Conservation (phyloP, 1,140 invertebrate genomes). For the Gryon sp. region DNA sequence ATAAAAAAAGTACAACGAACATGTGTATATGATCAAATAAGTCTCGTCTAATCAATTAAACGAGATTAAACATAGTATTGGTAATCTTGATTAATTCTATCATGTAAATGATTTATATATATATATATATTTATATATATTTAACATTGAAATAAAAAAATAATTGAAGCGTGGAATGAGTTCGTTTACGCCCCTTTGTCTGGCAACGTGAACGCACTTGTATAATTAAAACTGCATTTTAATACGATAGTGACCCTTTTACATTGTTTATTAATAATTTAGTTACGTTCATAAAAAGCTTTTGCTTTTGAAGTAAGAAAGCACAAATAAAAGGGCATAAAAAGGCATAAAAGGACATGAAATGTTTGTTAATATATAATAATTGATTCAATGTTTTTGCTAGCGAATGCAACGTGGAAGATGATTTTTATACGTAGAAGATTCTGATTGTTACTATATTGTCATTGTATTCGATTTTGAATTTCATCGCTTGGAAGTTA, state of each 20-base stretch:
- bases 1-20: constrained; percentile 53
- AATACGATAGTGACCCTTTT: constrained; percentile 52
- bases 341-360: too few relatives aligned
- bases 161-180: constrained; percentile 44
- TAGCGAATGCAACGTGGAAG: constrained; percentile 49
- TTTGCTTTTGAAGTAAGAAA: too few relatives aligned
- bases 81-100: constrained; percentile 46
- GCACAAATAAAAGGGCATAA: too few relatives aligned
- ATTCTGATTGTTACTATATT: too few relatives aligned
- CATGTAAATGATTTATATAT: constrained; percentile 14
- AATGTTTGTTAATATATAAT: too few relatives aligned
- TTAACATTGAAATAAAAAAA: constrained; percentile 37
- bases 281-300: too few relatives aligned
- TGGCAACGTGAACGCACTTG: constrained; percentile 19
- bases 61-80: constrained; percentile 39
- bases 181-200: constrained; percentile 3
- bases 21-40: constrained; percentile 45
- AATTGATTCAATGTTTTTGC: too few relatives aligned
- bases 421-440: too few relatives aligned
- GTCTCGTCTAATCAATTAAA: constrained; percentile 50
- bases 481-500: constrained; percentile 44
- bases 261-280: too few relatives aligned
- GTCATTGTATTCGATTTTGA: too few relatives aligned
- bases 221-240: constrained; percentile 25
- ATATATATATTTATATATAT: constrained; percentile 8